phyloP scores from a whole-genome alignment of 2,888 invertebrate genomes.

The Ochropleura leucogaster region DNA sequence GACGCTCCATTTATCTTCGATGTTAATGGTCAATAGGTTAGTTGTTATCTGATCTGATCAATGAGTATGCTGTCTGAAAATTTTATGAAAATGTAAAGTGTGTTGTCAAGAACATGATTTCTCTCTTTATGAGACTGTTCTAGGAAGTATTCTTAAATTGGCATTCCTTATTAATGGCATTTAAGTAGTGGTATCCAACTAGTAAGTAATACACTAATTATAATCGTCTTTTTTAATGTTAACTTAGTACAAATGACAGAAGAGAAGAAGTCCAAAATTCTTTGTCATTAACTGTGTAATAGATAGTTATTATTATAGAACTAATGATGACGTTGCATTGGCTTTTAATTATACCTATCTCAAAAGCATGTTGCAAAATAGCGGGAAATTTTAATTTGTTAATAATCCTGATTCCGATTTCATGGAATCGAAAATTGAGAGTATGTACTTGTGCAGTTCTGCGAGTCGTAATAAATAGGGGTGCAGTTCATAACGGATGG shows the following conservation, averaged over 20 bases:
- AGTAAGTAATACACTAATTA: too few species aligned
- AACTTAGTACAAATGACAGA: too few species aligned
- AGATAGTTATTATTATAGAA: conserved; percentile 9
- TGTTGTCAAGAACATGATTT: background rate
- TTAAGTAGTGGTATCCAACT: too few species aligned
- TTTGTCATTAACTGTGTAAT: conserved; percentile 34
- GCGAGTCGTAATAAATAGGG: background rate
- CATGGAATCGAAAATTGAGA: background rate
- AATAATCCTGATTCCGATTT: background rate
- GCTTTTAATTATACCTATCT: conserved; percentile 23
- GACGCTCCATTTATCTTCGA: conserved; percentile 43
- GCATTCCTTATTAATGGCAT: background rate
- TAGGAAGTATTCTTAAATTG: background rate
- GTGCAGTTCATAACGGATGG: background rate
- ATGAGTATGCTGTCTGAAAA: conserved; percentile 12
- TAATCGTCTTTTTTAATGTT: too few species aligned
- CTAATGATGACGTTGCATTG: background rate
- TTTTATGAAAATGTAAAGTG: conserved; percentile 2
- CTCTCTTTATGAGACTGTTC: background rate
- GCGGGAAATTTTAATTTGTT: background rate
- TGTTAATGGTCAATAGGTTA: conserved; percentile 31
- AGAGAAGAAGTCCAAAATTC: background rate
- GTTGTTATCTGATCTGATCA: conserved; percentile 32
- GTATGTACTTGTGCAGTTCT: background rate
- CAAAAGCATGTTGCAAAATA: background rate